Evolutionary conservation across 2,888 invertebrate genomes (phyloP), one percentile per base, ranked within the genome.

Genomic region (Octonoba sinensis): DNA sequence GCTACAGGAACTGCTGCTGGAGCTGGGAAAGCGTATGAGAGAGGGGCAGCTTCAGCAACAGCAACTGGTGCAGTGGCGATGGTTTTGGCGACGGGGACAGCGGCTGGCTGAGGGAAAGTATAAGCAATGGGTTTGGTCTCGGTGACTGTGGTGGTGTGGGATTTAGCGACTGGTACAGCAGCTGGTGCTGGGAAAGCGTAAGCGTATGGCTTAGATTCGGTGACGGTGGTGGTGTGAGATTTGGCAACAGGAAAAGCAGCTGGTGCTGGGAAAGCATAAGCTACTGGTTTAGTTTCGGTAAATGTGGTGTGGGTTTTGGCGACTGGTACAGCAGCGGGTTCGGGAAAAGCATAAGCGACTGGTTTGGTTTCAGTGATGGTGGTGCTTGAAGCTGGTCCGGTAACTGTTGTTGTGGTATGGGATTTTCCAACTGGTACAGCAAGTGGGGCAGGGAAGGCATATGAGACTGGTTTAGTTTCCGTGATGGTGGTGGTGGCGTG

Each of bases 1-100:
- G 83, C 77, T 15, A 82, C 76, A 4, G 82, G 76, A 13, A 77
- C 82, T 11, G 82, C 82, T 13, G 70, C 71, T n/a, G 74, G 67
- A 6, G 78, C 73, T 27, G 77, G 77, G 62, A 73, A 69, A 27
- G 54, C 60, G 49, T 73, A 73, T 12, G 67, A 27, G 12, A 69
- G 22, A 12, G 74, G 75, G n/a, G 79, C 75, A 18, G 75, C 60
- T 13, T 74, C 79, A 27, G 79, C 75, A 24, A 79, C 66, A 16
- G 78, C 79, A 22, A 83, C 27, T 60, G 76, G 72, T 20, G 81
- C 70, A 6, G 69, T 20, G 16, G 72, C 56, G 27, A 67, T 62
- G 6, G 36, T 46, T 27, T 82, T 82, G n/a, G 75, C 82, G n/a
- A 75, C 82, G 16, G 82, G 76, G 18, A 83, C 78, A 57, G 78